Evolutionary conservation across 1,140 invertebrate species (phyloP).

Genomic region (Teleopsis dalmanni): DNA sequence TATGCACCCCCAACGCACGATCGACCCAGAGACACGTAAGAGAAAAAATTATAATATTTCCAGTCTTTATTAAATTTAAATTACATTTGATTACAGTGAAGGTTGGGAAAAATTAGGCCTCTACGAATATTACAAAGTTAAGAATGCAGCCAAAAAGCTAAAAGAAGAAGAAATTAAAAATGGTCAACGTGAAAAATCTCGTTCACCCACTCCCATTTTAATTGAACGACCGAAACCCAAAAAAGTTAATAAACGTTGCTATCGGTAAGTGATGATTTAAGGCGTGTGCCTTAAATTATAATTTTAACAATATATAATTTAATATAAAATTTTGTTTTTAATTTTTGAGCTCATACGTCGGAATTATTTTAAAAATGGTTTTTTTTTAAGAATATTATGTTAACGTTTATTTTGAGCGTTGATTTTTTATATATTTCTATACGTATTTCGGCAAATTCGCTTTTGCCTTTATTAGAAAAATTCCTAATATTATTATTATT

Average conservation of each 20-base stretch:
- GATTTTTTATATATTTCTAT: neutral
- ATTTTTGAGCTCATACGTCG: too few species aligned
- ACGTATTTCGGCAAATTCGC: too few species aligned
- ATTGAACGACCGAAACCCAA: conserved; percentile 61
- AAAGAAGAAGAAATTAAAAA: conserved; percentile 76
- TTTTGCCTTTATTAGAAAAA: neutral
- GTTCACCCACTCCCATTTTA: conserved; percentile 67
- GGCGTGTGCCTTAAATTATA: too few species aligned
- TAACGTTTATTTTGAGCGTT: neutral
- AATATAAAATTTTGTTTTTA: too few species aligned
- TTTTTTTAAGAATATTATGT: neutral
- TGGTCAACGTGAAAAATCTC: conserved; percentile 62
- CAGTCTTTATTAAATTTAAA: conserved; percentile 15
- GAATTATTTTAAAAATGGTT: too few species aligned
- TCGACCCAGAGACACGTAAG: conserved; percentile 83
- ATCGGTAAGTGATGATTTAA: conserved; percentile 21
- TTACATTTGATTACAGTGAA: conserved; percentile 59
- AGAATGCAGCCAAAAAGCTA: conserved; percentile 79
- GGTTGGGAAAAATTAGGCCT: conserved; percentile 96
- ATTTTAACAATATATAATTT: too few species aligned
- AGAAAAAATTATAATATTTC: neutral
- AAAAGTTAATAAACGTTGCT: conserved; percentile 33
- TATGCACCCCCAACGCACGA: conserved; percentile 90
- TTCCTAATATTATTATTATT: neutral
- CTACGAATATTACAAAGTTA: conserved; percentile 96